These are phyloP conservation scores for Sus scrofa DNA, from an alignment of 2,113 vertebrate genomes.

Conservation along the genomic window DNA sequence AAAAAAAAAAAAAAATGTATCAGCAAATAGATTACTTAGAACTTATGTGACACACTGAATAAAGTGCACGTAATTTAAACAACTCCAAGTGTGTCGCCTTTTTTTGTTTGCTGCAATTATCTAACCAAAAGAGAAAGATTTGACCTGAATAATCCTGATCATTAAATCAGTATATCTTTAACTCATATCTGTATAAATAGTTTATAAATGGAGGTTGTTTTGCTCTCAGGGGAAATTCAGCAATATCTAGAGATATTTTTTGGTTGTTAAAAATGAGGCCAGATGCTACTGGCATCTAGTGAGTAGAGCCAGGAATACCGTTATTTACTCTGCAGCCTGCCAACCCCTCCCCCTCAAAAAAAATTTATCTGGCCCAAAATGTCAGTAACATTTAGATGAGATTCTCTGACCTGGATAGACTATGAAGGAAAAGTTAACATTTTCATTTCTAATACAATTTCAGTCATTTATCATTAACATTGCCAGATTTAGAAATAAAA, in stretches of 20 bases:
- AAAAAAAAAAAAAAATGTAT: background rate
- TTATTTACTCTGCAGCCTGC: background rate
- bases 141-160: background rate
- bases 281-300: background rate
- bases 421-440: background rate
- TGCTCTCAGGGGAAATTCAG: background rate
- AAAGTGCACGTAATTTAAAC: background rate
- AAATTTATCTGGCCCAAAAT: background rate
- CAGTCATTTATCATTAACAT: background rate
- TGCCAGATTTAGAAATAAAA: slow-evolving; percentile 13
- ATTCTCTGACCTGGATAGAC: background rate
- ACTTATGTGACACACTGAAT: background rate
- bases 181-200: background rate
- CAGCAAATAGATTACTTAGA: slow-evolving; percentile 51
- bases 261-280: background rate
- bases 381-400: background rate
- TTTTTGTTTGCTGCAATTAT: background rate
- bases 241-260: background rate
- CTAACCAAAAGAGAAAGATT: background rate
- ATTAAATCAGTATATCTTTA: background rate
- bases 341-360: fast-evolving
- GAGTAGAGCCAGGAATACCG: background rate
- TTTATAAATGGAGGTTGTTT: background rate
- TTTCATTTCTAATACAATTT: background rate
- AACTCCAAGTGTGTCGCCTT: background rate